phyloP scores from a whole-genome alignment of 2,888 invertebrate species.

The Diaphora mendica region DNA sequence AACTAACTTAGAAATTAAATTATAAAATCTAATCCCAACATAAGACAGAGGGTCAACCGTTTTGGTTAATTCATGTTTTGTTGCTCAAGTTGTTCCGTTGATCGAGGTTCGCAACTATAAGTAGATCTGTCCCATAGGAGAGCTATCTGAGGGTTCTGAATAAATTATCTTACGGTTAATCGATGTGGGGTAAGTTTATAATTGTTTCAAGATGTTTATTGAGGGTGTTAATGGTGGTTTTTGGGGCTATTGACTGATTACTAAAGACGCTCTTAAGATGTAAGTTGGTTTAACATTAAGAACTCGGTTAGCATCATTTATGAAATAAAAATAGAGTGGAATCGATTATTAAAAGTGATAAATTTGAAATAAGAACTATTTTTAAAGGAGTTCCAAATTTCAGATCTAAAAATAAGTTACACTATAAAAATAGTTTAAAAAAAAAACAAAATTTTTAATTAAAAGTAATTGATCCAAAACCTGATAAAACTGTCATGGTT shows the following conservation, averaged over 20 bases:
- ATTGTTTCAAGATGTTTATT: slow-evolving; percentile 47
- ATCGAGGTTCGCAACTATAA: slow-evolving; percentile 69
- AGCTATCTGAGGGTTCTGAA: slow-evolving; percentile 66
- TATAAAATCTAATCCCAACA: slow-evolving; percentile 26
- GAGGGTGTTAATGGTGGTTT: slow-evolving; percentile 1
- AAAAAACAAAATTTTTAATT: too few species aligned
- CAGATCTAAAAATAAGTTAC: too few species aligned
- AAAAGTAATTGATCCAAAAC: too few species aligned
- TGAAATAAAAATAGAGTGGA: neutral
- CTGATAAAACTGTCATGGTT: too few species aligned
- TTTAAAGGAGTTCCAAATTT: too few species aligned
- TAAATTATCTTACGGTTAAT: slow-evolving; percentile 71
- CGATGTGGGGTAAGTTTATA: slow-evolving; percentile 59
- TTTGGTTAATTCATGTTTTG: slow-evolving; percentile 52
- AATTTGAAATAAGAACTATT: too few species aligned
- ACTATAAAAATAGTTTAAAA: too few species aligned
- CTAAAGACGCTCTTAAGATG: neutral
- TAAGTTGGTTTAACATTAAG: neutral
- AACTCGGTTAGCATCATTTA: neutral
- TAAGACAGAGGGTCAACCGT: slow-evolving; percentile 33
- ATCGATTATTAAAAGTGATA: too few species aligned
- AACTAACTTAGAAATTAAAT: slow-evolving; percentile 25
- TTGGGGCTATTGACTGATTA: neutral
- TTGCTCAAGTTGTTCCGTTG: slow-evolving; percentile 57
- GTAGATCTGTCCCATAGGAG: slow-evolving; percentile 62